phyloP scores from a whole-genome alignment of 1,140 invertebrate genomes.

The Drosophila oshimai region DNA sequence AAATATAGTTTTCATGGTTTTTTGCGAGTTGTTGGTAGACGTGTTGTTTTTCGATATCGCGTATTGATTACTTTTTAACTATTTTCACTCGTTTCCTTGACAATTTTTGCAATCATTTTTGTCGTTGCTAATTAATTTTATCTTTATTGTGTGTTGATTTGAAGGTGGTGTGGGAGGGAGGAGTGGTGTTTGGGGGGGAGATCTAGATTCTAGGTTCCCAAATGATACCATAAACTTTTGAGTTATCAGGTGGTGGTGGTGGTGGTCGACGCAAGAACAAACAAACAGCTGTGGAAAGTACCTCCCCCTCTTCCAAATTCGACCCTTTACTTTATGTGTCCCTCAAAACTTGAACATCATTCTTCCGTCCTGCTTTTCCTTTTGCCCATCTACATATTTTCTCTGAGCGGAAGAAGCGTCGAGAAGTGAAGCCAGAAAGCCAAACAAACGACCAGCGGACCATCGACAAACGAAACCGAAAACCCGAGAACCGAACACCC shows the following conservation, averaged over 20 bases:
- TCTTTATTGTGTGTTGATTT: neutral
- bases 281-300: conserved; percentile 3
- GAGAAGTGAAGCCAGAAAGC: conserved; percentile 38
- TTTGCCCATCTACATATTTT: conserved; percentile 8
- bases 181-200: neutral
- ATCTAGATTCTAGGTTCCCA: too few species aligned
- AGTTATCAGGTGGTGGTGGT: neutral
- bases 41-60: too few species aligned
- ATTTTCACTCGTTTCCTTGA: too few species aligned
- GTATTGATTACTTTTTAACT: too few species aligned
- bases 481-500: neutral
- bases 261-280: too few species aligned
- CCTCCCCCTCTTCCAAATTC: neutral
- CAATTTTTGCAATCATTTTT: neutral
- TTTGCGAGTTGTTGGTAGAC: too few species aligned
- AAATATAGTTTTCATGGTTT: too few species aligned
- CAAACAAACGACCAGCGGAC: too few species aligned
- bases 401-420: conserved; percentile 27
- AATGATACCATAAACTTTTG: neutral
- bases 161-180: neutral
- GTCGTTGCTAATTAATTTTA: neutral
- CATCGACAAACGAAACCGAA: conserved; percentile 13
- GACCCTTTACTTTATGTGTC: neutral
- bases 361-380: neutral
- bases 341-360: too few species aligned